Base-by-base conservation (phyloP, 92 coral and sea anemone species). In the Porites lobata region DNA sequence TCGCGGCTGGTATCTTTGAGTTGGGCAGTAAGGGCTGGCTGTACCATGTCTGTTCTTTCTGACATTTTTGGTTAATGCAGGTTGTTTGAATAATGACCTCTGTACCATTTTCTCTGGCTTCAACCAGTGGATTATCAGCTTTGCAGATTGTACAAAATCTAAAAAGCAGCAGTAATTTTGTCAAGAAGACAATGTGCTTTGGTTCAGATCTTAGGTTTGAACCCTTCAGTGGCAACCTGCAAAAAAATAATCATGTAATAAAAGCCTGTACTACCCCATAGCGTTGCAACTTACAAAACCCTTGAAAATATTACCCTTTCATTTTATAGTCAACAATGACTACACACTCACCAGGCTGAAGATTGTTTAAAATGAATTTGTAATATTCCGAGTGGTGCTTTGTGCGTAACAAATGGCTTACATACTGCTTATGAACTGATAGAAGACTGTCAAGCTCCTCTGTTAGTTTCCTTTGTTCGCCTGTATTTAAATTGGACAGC, bases 151-250 rank as follows among this genome's bases (percentile, higher is more conserved):
- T 47, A 10, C 73, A 69, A 9, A 69, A 69, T 50, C 9, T 69
- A 50, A 22, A 69, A 3, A 69, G 17, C 4, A 72, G 77, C 7
- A 72, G 12, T 15, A 72, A 11, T 8, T 72, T 56, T 2, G 58
- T 13, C 1, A 72, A 21, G 77, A 72, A 72, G 5, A 72, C 15
- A 18, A 72, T 72, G 24, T 72, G 77, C 2, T 72, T 14, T 17
- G 77, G 77, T 47, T 53, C 58, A 53, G 67, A 14, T 14, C 67
- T 14, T n/a, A 63, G 21, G 21, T 63, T 63, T 63, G 67, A 14
- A 14, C 67, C 67, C 67, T 63, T 63, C 15, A 63, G n/a, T n/a
- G 67, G 21, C 21, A 63, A 63, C 67, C 67, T 63, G 67, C 67
- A 11, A 63, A 14, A 63, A 63, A 63, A 6, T 12, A 53, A 53